Evolutionary conservation across 1,140 invertebrate species (phyloP), one percentile per base, ranked within the genome.

Genomic region (Hyles euphorbiae): DNA sequence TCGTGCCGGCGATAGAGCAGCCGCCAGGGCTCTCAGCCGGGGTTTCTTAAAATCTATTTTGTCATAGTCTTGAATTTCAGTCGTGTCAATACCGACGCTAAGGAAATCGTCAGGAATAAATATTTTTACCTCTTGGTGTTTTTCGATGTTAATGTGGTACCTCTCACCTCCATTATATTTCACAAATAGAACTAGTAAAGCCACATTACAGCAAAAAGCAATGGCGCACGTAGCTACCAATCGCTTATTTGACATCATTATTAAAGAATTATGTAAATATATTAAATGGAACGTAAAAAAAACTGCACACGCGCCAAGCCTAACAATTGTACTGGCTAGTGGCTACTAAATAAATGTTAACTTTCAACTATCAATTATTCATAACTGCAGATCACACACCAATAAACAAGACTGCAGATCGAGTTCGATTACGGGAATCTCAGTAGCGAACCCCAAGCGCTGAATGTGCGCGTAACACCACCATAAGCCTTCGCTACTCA

Each of bases 1-100:
- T 63, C 91, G 91, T 34, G 91, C 91, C 5, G 93, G 93, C 44
- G 89, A 83, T 44, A 94, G 74, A 22, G 90, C 81, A 56, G 70
- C 68, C 3, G 91, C 90, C 63, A 94, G 77, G 63, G 90, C 88
- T 22, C 89, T 66, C 61, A 94, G 88, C 72, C 79, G 89, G 9
- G 56, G 56, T 50, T 88, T 82, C 8, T 78, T 73, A 67, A 85
- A 88, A 32, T 87, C 72, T 34, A 87, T 62, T 67, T 61, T 78
- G 22, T 83, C 53, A 55, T 76, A 75, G 40, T 81, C 63, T 61
- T 83, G 60, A 51, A 90, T 71, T 68, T 89, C 79, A 1, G 78
- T 77, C 0, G 88, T 75, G 63, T 90, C 87, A 40, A 90, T 85
- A 5, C 89, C 89, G 46, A 89, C 61, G 65, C 85, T 89, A 3